Percentiles rank a stretch among this genome's conserved stretches.
These are phyloP conservation scores for Ganaspis sp. DNA, from an alignment of 1,140 invertebrate genomes.

Conservation along the genomic window DNA sequence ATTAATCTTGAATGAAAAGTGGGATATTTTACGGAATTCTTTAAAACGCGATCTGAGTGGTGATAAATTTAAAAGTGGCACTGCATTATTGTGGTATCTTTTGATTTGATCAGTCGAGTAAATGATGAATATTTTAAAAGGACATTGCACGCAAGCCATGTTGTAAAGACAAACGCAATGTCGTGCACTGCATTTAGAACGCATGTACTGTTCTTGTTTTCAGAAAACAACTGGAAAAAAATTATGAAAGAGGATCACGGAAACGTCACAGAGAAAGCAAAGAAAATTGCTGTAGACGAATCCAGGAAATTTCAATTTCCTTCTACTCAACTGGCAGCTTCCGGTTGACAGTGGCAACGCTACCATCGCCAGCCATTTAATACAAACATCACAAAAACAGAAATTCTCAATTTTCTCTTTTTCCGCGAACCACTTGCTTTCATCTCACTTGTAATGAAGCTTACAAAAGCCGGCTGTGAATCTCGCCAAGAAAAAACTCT, in stretches of 20 bases:
- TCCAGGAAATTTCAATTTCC: constrained; percentile 5
- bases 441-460: not conserved
- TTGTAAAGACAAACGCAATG: not conserved
- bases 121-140: not conserved
- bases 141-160: not conserved
- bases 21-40: too few species aligned
- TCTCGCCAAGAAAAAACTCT: not conserved
- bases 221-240: not conserved
- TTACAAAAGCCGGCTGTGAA: not conserved
- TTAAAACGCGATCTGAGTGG: too few species aligned
- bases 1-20: too few species aligned
- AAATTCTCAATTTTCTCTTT: not conserved
- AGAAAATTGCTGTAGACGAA: constrained; percentile 2
- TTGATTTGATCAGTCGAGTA: not conserved
- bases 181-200: not conserved
- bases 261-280: not conserved
- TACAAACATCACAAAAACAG: not conserved
- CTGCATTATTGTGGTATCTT: not conserved
- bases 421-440: not conserved
- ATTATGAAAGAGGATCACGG: not conserved
- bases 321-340: not conserved
- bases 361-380: not conserved
- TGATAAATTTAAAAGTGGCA: too few species aligned
- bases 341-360: not conserved
- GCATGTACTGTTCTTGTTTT: not conserved